Base-by-base conservation (phyloP, 2,888 invertebrate species). In the Halictus ligatus region DNA sequence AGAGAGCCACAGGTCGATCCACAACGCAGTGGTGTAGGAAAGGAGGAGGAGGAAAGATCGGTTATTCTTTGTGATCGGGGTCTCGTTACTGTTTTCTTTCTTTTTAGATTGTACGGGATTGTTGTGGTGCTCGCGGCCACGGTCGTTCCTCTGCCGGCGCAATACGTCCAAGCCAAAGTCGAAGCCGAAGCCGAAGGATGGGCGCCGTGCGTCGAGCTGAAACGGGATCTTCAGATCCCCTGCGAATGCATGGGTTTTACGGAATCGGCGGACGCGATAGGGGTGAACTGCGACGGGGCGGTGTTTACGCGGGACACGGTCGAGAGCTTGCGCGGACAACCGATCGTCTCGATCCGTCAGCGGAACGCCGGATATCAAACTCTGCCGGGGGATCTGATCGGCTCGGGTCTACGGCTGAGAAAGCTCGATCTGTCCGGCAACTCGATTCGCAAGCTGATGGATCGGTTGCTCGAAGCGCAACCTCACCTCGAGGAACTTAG, bases 371-470 rank as follows among this genome's bases (percentile, higher is more conserved):
- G 98, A 0, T 97, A 98, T 92, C 98, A 98, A 94, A 97, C 97
- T 80, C 95, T 98, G 88, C 98, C 98, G 5, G 92, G 91, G 12
- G 91, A 93, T 64, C 84, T 95, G 87, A 81, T 95, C 12, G 89
- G 85, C 64, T 88, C 91, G 13, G 97, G 97, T 71, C 95, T 98
- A 2, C 98, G 97, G 0, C 95, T 98, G 71, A 96, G 97, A 91
- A 97, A 96, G 86, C 95, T 98, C 84, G 98, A 99, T 94, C 97
- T 98, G 90, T 98, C 98, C 0, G 96, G 97, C 89, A 99, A 99
- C 95, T 97, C 97, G 15, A 96, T 99, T 6, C 96, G 98, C 73
- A 96, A 98, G 86, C 95, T 99, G 74, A 97, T 98, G 5, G 98
- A 98, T 90, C 96, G 97, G 76, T 96, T 97, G 2, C 96, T 98